Base-by-base conservation (phyloP, 2,113 vertebrate species). In the Solenodon paradoxus region DNA sequence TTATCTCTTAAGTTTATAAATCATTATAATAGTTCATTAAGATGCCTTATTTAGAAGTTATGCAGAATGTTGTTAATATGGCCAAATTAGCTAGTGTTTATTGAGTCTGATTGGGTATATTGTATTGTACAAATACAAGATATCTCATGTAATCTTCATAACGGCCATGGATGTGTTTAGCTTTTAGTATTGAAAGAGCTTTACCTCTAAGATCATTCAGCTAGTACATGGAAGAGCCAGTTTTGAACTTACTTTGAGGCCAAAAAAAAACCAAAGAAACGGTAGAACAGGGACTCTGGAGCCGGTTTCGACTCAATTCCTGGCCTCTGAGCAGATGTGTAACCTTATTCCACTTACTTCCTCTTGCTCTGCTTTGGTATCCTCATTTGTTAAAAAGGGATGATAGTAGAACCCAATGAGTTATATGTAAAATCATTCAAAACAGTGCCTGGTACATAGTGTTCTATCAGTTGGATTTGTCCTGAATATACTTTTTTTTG, bases 131-230 rank as follows among this genome's bases (percentile, higher is more conserved):
- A 63, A 55, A 47, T 83, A 78, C 16, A 38, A n/a, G 32, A 9
- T 16, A 74, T 89, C 12, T 55, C 28, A 74, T 69, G 24, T 92
- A 90, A 53, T 74, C 32, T 88, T 96, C 3, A 84, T n/a, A 93
- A 10, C 53, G 82, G 57, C 42, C 20, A 75, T 16, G 32, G 77
- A 92, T 38, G 17, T 71, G 69, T 3, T 88, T 85, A 40, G n/a
- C 19, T 95, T 87, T 90, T 86, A 79, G 90, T 95, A 88, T 64
- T 77, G 32, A 88, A 83, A 75, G 45, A 47, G 4, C 79, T 81
- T 92, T 59, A 79, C 61, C 86, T 26, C 64, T 4, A 86, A 68
- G 28, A 63, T 92, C 47, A 84, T 28, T 5, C n/a, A 66, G 30
- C 35, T 71, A 42, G 20, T 57, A 74, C 30, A 82, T 38, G 42